Conservation (phyloP, 2,797 vertebrate species). For the Eospalax fontanierii region DNA sequence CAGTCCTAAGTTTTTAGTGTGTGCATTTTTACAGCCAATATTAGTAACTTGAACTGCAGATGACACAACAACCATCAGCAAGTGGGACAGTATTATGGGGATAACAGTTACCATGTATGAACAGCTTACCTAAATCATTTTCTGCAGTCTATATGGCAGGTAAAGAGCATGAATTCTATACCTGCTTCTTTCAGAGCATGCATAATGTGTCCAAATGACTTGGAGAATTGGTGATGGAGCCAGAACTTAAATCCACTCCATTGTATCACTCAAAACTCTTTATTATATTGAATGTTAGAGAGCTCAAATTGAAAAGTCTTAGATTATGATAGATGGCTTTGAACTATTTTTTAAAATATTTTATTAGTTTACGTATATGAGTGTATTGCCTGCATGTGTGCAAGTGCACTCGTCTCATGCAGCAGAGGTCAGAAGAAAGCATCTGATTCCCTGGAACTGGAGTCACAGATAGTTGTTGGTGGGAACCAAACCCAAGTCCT, state of each 20-base stretch:
- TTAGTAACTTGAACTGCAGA: neutral
- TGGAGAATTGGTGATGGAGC: neutral
- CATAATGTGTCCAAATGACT: neutral
- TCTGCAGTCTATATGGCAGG: neutral
- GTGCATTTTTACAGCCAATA: neutral
- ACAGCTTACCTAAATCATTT: neutral
- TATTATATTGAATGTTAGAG: neutral
- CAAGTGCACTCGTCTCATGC: too few relatives aligned
- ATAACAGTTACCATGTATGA: neutral
- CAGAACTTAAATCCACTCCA: neutral
- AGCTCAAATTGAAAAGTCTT: constrained; percentile 7
- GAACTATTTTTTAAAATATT: too few relatives aligned
- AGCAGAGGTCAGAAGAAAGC: too few relatives aligned
- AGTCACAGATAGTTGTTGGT: too few relatives aligned
- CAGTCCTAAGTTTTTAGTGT: neutral
- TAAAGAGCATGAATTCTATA: neutral
- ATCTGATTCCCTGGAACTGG: too few relatives aligned
- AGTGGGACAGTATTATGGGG: neutral
- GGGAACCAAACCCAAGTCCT: too few relatives aligned
- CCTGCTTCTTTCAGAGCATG: neutral
- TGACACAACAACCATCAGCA: neutral
- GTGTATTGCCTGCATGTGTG: too few relatives aligned
- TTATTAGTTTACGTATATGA: too few relatives aligned
- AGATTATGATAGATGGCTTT: neutral
- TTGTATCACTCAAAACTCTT: neutral